Percentiles rank a stretch among this genome's conserved stretches.
phyloP scores from a whole-genome alignment of 2,888 invertebrate species.

The Scaptomyza tumidula region DNA sequence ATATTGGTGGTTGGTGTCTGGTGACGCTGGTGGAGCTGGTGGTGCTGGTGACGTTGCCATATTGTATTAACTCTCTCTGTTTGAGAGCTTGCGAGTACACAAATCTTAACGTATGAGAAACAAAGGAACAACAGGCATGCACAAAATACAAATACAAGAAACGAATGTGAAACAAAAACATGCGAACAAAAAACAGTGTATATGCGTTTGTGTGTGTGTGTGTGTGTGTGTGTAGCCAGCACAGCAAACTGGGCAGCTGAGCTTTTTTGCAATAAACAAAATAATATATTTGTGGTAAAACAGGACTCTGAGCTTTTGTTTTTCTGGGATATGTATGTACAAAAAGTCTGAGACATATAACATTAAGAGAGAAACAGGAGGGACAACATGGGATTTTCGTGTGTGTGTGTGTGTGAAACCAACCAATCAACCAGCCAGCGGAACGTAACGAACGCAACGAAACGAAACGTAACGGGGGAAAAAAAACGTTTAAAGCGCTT shows the following conservation, averaged over 20 bases:
- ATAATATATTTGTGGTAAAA: conserved; percentile 13
- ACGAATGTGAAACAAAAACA: conserved; percentile 22
- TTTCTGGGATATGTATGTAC: conserved; percentile 44
- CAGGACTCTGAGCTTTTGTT: conserved; percentile 8
- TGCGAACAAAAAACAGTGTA: conserved; percentile 27
- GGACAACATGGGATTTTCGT: conserved; percentile 82
- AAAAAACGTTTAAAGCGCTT: conserved; percentile 43
- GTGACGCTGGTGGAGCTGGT: conserved; percentile 38
- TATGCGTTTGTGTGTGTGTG: background rate
- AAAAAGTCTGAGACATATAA: conserved; percentile 42
- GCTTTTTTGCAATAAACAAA: conserved; percentile 30
- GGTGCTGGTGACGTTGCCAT: conserved; percentile 31
- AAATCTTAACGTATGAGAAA: conserved; percentile 5
- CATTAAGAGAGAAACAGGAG: conserved; percentile 64
- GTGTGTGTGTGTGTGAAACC: conserved; percentile 36
- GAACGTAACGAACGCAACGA: conserved; percentile 51
- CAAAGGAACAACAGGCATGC: conserved; percentile 55
- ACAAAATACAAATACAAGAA: conserved; percentile 34
- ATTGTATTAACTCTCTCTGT: conserved; percentile 18
- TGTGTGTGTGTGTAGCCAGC: conserved; percentile 46
- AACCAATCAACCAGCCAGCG: conserved; percentile 64
- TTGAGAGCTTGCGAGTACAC: conserved; percentile 11
- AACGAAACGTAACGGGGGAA: conserved; percentile 31
- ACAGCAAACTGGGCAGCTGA: conserved; percentile 55
- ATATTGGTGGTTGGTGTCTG: conserved; percentile 61